A percentile compares a stretch with the other conserved stretches of the same genome.
phyloP scores from a whole-genome alignment of 1,140 invertebrate genomes.

The Marisa cornuarietis region DNA sequence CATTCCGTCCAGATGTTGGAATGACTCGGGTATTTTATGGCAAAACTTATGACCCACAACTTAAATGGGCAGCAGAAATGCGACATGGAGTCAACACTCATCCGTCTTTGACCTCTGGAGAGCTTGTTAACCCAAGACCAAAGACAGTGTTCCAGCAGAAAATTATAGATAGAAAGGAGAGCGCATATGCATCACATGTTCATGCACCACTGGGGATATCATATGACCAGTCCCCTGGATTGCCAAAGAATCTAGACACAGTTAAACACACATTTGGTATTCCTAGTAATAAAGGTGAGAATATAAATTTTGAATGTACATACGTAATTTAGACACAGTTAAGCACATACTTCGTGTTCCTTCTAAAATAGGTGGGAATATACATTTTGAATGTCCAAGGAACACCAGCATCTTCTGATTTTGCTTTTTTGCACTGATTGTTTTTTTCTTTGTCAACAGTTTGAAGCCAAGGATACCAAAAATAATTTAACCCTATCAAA shows the following conservation, averaged over 20 bases:
- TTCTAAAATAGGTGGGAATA: no score
- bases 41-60: constrained; percentile 61
- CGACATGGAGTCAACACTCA: constrained; percentile 60
- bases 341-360: constrained; percentile 56
- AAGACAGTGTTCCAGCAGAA: constrained; percentile 60
- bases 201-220: constrained; percentile 58
- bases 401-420: no score
- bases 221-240: constrained; percentile 49
- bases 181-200: constrained; percentile 53
- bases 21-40: constrained; percentile 62
- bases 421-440: no score
- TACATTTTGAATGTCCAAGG: no score
- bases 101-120: constrained; percentile 46
- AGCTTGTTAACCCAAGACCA: constrained; percentile 59
- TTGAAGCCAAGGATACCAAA: no score
- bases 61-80: constrained; percentile 60
- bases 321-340: constrained; percentile 39
- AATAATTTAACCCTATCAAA: no score
- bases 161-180: constrained; percentile 56
- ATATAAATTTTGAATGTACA: no score
- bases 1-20: constrained; percentile 58
- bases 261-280: constrained; percentile 61
- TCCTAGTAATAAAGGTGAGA: constrained; percentile 55
- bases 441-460: no score
- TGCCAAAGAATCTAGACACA: constrained; percentile 55